Evolutionary conservation across 2,888 invertebrate genomes (phyloP).

Genomic region (Cybosia mesomella): DNA sequence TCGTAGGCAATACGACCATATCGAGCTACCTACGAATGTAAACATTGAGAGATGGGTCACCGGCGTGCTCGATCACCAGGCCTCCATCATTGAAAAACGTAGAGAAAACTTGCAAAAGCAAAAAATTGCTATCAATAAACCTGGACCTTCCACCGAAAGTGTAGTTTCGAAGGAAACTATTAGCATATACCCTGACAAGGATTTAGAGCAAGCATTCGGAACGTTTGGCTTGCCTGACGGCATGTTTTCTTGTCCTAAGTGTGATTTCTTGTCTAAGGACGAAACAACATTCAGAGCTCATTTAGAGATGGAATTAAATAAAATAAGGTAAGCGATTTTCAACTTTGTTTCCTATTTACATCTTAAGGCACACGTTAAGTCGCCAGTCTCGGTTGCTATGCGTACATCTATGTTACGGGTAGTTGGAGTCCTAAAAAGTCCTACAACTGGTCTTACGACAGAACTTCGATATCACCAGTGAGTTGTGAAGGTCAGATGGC

Average conservation of each 20-base stretch:
- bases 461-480: too few relatives aligned
- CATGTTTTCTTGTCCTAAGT: slow-evolving; percentile 74
- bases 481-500: too few relatives aligned
- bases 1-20: slow-evolving; percentile 64
- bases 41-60: slow-evolving; percentile 86
- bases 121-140: slow-evolving; percentile 49
- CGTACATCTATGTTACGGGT: too few relatives aligned
- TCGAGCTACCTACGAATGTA: slow-evolving; percentile 73
- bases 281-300: slow-evolving; percentile 70
- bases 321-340: slow-evolving; percentile 72
- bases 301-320: slow-evolving; percentile 74
- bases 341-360: neutral
- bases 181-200: slow-evolving; percentile 42
- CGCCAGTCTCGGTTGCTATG: too few relatives aligned
- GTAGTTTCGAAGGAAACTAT: slow-evolving; percentile 7
- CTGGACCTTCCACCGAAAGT: slow-evolving; percentile 25
- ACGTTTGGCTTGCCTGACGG: slow-evolving; percentile 62
- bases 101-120: slow-evolving; percentile 64
- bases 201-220: slow-evolving; percentile 70
- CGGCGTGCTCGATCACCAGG: slow-evolving; percentile 68
- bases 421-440: too few relatives aligned
- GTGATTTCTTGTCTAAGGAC: slow-evolving; percentile 57
- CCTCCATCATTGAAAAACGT: slow-evolving; percentile 59
- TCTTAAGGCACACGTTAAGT: too few relatives aligned
- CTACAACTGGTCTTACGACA: too few relatives aligned